Conservation (phyloP, 1,140 invertebrate genomes). For the Steinernema khuongi region DNA sequence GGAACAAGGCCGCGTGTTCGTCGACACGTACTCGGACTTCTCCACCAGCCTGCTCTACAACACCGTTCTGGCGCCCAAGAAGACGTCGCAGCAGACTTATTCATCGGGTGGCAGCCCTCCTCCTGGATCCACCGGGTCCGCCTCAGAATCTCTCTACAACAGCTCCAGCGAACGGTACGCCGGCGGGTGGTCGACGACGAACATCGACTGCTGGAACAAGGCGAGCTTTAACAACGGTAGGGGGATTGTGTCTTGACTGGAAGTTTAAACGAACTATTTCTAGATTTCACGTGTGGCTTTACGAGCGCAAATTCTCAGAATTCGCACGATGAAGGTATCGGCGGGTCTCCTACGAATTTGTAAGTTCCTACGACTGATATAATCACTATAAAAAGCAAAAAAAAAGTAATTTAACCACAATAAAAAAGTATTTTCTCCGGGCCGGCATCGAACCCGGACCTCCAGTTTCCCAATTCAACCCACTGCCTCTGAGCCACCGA, state of each 20-base stretch:
- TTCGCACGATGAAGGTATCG: constrained; percentile 1
- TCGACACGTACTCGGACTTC: background rate
- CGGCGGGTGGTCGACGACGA: background rate
- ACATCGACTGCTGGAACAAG: constrained; percentile 4
- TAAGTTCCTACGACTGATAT: background rate
- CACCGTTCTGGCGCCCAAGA: constrained; percentile 1
- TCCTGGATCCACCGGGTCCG: constrained; percentile 1
- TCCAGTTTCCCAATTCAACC: too few relatives aligned
- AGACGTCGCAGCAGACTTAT: constrained; percentile 17
- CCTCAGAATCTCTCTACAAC: background rate
- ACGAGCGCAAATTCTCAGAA: background rate
- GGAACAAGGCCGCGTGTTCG: background rate
- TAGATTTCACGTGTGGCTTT: background rate
- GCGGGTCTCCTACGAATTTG: background rate
- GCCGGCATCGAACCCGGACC: too few relatives aligned
- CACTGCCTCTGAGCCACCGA: too few relatives aligned
- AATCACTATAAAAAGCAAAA: too few relatives aligned
- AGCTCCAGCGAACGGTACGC: background rate
- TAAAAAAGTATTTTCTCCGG: too few relatives aligned
- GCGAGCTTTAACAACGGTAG: background rate
- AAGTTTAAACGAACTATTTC: background rate
- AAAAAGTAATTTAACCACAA: too few relatives aligned
- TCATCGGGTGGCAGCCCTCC: constrained; percentile 19
- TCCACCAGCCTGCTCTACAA: background rate
- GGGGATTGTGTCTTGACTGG: background rate